Percentiles rank a stretch among this genome's conserved stretches.
Conservation (phyloP, 2,888 invertebrate genomes). For the Pristionchus fissidentatus region DNA sequence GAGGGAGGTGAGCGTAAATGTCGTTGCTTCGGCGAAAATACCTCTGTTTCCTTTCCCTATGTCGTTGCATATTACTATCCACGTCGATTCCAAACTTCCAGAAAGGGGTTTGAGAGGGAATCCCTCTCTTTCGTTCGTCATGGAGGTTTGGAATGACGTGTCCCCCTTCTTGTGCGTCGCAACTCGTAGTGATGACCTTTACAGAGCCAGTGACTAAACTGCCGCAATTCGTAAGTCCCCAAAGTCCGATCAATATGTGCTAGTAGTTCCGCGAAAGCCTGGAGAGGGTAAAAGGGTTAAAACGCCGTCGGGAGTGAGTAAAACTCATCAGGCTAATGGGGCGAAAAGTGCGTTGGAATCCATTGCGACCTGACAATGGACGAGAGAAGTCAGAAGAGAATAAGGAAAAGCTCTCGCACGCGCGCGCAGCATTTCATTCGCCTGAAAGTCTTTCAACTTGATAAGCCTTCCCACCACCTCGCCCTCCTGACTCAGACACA, state of each 20-base stretch:
- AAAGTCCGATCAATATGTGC: neutral
- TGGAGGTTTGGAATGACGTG: neutral
- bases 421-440: neutral
- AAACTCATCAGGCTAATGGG: conserved; percentile 28
- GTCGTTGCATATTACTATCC: neutral
- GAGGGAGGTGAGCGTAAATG: conserved; percentile 28
- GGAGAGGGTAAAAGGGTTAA: neutral
- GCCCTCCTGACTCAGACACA: conserved; percentile 15
- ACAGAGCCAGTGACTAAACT: neutral
- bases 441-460: neutral
- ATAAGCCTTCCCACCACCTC: neutral
- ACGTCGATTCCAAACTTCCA: neutral
- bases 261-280: neutral
- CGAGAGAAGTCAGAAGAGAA: neutral
- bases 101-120: too few relatives aligned
- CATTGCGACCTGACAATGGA: neutral
- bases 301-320: neutral
- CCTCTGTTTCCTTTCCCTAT: neutral
- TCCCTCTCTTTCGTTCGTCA: neutral
- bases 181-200: neutral
- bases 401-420: neutral
- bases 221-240: neutral
- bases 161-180: neutral
- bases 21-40: neutral
- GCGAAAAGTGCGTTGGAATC: neutral